phyloP scores from a whole-genome alignment of 1,140 invertebrate genomes.

The Euwallacea fornicatus region DNA sequence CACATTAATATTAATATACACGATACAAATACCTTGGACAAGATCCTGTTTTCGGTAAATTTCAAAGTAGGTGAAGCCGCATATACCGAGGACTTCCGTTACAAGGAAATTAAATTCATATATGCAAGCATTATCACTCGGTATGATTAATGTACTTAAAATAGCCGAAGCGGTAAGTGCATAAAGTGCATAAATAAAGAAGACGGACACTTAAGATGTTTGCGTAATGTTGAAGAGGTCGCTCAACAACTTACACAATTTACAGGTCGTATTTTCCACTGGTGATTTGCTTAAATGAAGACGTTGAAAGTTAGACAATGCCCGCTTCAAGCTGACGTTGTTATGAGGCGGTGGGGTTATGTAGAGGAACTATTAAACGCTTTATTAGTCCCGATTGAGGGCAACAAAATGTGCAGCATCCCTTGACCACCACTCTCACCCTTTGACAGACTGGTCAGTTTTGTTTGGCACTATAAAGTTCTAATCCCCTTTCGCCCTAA shows the following conservation, averaged over 20 bases:
- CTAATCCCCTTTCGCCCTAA: not conserved
- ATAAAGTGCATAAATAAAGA: constrained; percentile 34
- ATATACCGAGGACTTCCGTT: constrained; percentile 22
- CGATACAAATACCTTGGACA: not conserved
- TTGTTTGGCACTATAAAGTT: not conserved
- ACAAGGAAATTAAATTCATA: constrained; percentile 28
- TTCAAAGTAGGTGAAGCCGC: constrained; percentile 24
- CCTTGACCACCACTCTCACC: constrained; percentile 4
- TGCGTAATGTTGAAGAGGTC: constrained; percentile 27
- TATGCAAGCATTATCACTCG: constrained; percentile 28
- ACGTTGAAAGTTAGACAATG: not conserved
- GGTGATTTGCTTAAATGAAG: not conserved
- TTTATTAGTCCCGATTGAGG: too few species aligned
- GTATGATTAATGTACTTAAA: constrained; percentile 38
- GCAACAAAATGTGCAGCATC: not conserved
- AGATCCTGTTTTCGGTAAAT: constrained; percentile 22
- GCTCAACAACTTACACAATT: constrained; percentile 29
- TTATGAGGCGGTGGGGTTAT: too few species aligned
- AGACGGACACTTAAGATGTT: constrained; percentile 30
- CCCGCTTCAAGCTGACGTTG: too few species aligned
- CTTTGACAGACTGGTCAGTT: constrained; percentile 5
- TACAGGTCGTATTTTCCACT: constrained; percentile 21
- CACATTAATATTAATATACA: too few species aligned
- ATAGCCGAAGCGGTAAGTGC: constrained; percentile 31
- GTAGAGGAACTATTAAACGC: too few species aligned